These are phyloP conservation scores for Aspidiotus destructor DNA, from an alignment of 2,888 invertebrate species.

Conservation along the genomic window DNA sequence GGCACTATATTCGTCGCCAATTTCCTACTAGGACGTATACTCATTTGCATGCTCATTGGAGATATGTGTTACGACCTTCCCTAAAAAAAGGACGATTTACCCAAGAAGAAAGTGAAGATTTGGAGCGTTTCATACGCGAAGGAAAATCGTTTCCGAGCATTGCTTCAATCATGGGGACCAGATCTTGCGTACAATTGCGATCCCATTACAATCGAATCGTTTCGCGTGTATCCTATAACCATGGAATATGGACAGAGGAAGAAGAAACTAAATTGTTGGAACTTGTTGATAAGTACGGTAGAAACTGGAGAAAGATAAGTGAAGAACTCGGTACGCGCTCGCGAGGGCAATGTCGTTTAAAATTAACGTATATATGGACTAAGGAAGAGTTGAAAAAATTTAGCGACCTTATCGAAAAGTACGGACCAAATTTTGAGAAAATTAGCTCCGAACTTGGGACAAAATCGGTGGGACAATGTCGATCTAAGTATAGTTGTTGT, in stretches of 20 bases:
- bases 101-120: not conserved
- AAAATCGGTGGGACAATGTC: too few relatives aligned
- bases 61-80: slow-evolving; percentile 6
- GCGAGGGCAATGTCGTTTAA: slow-evolving; percentile 27
- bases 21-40: slow-evolving; percentile 19
- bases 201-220: not conserved
- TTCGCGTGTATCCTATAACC: not conserved
- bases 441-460: too few relatives aligned
- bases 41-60: slow-evolving; percentile 15
- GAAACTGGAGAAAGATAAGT: slow-evolving; percentile 17
- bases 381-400: too few relatives aligned
- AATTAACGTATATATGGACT: not conserved
- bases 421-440: too few relatives aligned
- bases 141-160: slow-evolving; percentile 14
- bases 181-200: slow-evolving; percentile 19
- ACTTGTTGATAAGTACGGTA: slow-evolving; percentile 17
- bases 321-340: slow-evolving; percentile 8
- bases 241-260: slow-evolving; percentile 14
- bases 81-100: slow-evolving; percentile 28
- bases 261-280: slow-evolving; percentile 13
- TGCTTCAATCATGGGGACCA: slow-evolving; percentile 4
- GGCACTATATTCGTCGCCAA: slow-evolving; percentile 8
- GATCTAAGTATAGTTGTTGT: too few relatives aligned
- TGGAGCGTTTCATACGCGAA: not conserved
- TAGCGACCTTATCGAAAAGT: too few relatives aligned